Evolutionary conservation across 2,888 invertebrate species (phyloP).

Genomic region (Trichopria drosophilae): DNA sequence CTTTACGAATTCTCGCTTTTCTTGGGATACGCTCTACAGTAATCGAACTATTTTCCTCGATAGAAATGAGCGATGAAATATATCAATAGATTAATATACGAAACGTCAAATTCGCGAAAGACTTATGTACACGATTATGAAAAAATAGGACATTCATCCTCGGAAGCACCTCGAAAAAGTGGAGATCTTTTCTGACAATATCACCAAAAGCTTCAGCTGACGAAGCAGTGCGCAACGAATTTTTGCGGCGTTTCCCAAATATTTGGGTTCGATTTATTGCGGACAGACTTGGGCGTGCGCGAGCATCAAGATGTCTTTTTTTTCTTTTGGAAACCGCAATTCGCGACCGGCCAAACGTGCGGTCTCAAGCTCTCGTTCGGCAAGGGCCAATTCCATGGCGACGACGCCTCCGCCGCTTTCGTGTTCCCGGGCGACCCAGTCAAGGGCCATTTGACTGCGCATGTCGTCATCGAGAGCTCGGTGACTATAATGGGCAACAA

Average conservation of each 20-base stretch:
- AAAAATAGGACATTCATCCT: constrained; percentile 16
- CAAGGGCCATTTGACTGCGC: constrained; percentile 94
- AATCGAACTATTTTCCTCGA: too few species aligned
- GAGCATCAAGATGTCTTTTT: constrained; percentile 88
- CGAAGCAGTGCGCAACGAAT: background rate
- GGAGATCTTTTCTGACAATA: constrained; percentile 20
- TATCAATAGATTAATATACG: too few species aligned
- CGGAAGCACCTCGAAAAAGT: constrained; percentile 20
- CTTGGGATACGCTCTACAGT: too few species aligned
- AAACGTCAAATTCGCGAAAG: constrained; percentile 7
- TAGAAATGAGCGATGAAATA: too few species aligned
- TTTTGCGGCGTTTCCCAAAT: background rate
- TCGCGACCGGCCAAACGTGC: constrained; percentile 88
- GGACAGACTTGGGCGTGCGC: constrained; percentile 78
- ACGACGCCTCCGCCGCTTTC: constrained; percentile 71
- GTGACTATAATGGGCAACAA: constrained; percentile 90
- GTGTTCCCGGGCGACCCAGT: constrained; percentile 87
- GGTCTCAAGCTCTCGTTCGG: constrained; percentile 83
- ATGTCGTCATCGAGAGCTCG: constrained; percentile 91
- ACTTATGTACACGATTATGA: constrained; percentile 20
- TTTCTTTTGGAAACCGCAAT: constrained; percentile 91
- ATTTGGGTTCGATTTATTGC: constrained; percentile 41
- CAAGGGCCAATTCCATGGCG: constrained; percentile 77
- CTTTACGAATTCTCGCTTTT: too few species aligned
- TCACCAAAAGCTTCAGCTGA: constrained; percentile 10